Evolutionary conservation across 2,113 vertebrate genomes (phyloP), one percentile per base, ranked within the genome.

Genomic region (Uropsilus gracilis): DNA sequence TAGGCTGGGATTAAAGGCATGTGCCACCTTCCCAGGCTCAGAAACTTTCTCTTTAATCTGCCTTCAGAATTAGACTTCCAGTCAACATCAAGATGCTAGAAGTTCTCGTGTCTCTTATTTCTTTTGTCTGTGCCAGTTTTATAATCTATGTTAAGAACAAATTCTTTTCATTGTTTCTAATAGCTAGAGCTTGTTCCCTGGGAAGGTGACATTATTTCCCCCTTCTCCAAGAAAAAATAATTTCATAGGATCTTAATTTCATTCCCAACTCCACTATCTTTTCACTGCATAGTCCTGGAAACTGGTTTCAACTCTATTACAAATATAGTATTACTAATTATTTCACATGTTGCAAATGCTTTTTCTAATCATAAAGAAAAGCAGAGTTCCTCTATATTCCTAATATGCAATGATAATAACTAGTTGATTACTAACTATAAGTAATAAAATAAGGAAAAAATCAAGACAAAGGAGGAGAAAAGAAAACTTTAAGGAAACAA

Each of bases 321-420:
- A 84, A 86, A 83, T n/a, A 82, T 5, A 37, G 53, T 17, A 34
- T 61, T 71, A 55, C 44, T 80, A 53, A 12, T 80, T 86, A n/a
- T 53, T 83, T 71, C 39, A 78, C 6, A 61, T 8, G 78, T 83
- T 17, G 83, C 24, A 75, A 87, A 53, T 34, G 48, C 50, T 66
- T 91, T 50, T 75, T 80, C 57, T 86, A 82, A 66, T 39, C 55
- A 91, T 69, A 86, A 87, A 92, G 37, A 85, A 86, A 89, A 85
- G 61, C 20, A 59, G 76, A 80, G 18, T 86, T 55, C 37, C n/a
- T 66, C 34, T 73, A 57, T 11, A 92, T 77, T 75, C 37, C 72
- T 83, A 86, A 30, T 42, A 44, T 8, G 28, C 69, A 42, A 72
- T n/a, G 22, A 53, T 48, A 46, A 55, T 69, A 71, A 82, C 13